Base-by-base conservation (phyloP, 2,113 vertebrate species). In the Zosterops lateralis region DNA sequence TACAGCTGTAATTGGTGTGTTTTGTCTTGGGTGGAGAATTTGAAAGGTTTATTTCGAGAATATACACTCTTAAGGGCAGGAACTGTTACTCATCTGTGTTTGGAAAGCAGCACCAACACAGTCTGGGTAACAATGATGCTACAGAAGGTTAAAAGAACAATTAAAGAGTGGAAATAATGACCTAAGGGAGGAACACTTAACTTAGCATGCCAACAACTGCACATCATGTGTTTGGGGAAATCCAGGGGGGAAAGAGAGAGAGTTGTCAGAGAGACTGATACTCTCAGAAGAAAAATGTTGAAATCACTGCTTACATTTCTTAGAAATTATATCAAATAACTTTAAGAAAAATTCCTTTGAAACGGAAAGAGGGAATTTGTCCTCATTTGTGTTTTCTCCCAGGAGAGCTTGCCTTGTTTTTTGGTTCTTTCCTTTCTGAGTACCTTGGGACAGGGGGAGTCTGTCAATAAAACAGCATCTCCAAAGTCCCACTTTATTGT, bases 41-140 rank as follows among this genome's bases (percentile, higher is more conserved):
- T 72, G 78, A 90, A 94, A 87, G 64, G 62, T 91, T 94, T 96
- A 89, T 96, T 96, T 96, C 20, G 0, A 94, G 90, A 90, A 65
- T 85, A 75, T 81, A 79, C 78, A 68, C 87, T 94, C 85, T 95
- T 91, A 96, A 87, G 93, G 74, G 85, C 96, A 96, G 95, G 96
- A 96, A 96, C 92, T 95, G 93, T 96, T 96, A 96, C 93, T 96
- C 96, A 96, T 96, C 84, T 87, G 66, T 90, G 84, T 93, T 96
- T 95, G 96, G 93, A 96, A 95, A 93, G 90, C 62, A 94, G 31
- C 70, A 95, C n/a, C 78, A 89, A 56, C 81, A 45, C 34, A 58
- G 45, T 47, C 66, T 91, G 90, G 74, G 68, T 90, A 96, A 96
- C 96, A 96, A 89, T 80, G 92, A 75, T 93, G 58, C 78, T 90